Evolutionary conservation across 2,888 invertebrate species (phyloP), one percentile per base, ranked within the genome.

Genomic region (Smittia sp.): DNA sequence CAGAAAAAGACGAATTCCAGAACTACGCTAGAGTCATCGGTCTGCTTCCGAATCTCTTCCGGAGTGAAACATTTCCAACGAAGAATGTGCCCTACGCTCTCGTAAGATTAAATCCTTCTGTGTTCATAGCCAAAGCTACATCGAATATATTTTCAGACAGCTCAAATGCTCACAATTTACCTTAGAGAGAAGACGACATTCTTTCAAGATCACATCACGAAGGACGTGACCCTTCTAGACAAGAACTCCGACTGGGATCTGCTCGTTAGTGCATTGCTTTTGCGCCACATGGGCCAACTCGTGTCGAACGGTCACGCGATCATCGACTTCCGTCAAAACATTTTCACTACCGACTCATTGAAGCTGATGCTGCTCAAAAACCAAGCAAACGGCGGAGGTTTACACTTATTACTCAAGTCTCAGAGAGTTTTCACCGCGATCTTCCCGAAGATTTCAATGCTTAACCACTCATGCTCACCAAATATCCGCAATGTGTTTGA

Each of bases 401-500:
- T 80, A 68, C 80, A 79, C 66, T 76, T 75, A 70, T 78, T 79
- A 1, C 74, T 76, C 1, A 25, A 77, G 1, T 82, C 84, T 75
- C 77, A 84, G 70, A 80, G 86, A 52, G 81, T 86, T 65, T 94
- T 92, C 0, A 90, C 93, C 1, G 94, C 90, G 0, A 91, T 96
- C 78, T 94, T 91, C 80, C 92, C 95, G 0, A 89, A 92, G 0
- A 88, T 93, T 0, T 92, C 94, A 77, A 88, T 96, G 83, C 92
- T 96, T 88, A 98, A 97, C 81, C 97, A 98, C 83, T 91, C 94
- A 0, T 97, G 97, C 80, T 89, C 91, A 76, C 90, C 94, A 4
- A 91, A 90, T 77, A 90, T 95, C 75, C 87, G 89, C 70, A 89
- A 89, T 77, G 88, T 90, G 77, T 94, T 91, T 80, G 86, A 89